A percentile compares a stretch with the other conserved stretches of the same genome.
Conservation (phyloP, 2,113 vertebrate genomes). For the Mystacornis crossleyi region DNA sequence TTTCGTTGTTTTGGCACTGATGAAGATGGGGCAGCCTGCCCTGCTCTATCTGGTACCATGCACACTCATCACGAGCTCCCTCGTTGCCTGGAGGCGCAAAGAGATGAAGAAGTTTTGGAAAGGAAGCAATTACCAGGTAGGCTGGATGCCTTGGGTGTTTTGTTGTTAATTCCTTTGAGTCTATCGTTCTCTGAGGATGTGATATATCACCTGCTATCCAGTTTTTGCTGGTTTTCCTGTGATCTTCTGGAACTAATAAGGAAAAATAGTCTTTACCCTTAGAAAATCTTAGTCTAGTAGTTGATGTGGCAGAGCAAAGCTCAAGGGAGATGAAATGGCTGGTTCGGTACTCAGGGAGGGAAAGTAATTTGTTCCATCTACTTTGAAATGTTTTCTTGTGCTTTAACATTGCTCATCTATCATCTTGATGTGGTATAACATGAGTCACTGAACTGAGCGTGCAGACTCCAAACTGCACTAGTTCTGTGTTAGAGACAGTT, state of each 20-base stretch:
- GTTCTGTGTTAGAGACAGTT: not conserved
- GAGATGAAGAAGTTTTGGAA: conserved; percentile 94
- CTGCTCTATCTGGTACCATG: conserved; percentile 95
- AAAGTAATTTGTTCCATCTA: not conserved
- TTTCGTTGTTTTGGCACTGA: conserved; percentile 86
- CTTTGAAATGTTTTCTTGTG: not conserved
- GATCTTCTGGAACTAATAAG: not conserved
- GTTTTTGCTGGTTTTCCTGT: not conserved
- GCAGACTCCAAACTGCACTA: not conserved
- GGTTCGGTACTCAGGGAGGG: not conserved
- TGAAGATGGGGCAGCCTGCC: conserved; percentile 91
- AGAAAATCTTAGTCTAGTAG: not conserved
- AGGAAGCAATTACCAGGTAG: conserved; percentile 88
- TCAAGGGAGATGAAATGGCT: not conserved
- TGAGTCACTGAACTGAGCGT: not conserved
- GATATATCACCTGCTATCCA: not conserved
- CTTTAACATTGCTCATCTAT: not conserved
- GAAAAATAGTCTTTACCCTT: not conserved
- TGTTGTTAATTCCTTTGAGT: not conserved
- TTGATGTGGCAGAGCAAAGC: not conserved
- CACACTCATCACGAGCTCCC: conserved; percentile 84
- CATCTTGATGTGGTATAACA: not conserved
- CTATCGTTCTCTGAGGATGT: not conserved
- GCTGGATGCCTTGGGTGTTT: not conserved
- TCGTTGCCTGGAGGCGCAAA: conserved; percentile 84